Conservation (phyloP, 2,113 vertebrate species). For the Tachysurus fulvidraco region DNA sequence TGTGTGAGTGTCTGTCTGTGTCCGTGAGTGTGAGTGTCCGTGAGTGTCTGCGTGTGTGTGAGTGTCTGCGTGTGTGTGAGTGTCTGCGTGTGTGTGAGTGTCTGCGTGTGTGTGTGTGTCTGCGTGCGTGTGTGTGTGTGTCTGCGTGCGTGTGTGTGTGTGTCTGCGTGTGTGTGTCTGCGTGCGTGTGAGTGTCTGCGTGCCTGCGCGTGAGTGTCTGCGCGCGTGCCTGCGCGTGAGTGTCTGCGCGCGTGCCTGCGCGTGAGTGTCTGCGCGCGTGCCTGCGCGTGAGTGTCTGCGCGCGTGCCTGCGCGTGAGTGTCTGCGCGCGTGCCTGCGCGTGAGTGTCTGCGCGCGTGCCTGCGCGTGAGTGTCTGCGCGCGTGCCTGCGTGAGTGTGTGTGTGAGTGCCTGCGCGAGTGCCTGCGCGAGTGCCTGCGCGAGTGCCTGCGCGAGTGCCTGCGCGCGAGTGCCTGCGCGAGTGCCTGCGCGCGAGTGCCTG, state of each 20-base stretch:
- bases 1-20: not conserved
- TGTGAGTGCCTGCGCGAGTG: too few relatives aligned
- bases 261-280: not conserved
- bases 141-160: not conserved
- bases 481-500: too few relatives aligned
- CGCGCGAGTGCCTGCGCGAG: too few relatives aligned
- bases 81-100: not conserved
- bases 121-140: not conserved
- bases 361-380: not conserved
- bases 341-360: not conserved
- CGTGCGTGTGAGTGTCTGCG: too few relatives aligned
- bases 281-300: not conserved
- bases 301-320: too few relatives aligned
- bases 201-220: not conserved
- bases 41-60: not conserved
- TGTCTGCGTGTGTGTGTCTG: not conserved
- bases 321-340: too few relatives aligned
- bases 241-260: too few relatives aligned
- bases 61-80: too few relatives aligned
- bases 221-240: not conserved
- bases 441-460: too few relatives aligned
- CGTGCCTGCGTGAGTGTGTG: not conserved
- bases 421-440: too few relatives aligned
- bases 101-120: not conserved
- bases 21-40: not conserved